phyloP scores from a whole-genome alignment of 2,888 invertebrate genomes.

The Meteorus colon region DNA sequence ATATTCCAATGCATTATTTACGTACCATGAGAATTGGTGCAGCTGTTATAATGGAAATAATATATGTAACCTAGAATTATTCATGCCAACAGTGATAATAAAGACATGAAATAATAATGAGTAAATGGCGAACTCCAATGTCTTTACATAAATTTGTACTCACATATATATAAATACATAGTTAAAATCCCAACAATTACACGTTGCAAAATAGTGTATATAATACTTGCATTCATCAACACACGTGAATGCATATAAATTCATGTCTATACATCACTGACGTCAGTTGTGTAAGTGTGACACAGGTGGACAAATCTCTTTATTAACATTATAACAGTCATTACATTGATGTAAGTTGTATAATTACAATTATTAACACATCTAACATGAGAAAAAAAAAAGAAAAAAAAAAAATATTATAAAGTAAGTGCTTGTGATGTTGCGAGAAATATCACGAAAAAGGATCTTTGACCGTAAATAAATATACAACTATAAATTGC shows the following conservation, averaged over 20 bases:
- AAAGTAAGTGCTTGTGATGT: not conserved
- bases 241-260: not conserved
- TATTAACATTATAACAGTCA: slow-evolving; percentile 7
- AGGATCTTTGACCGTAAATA: not conserved
- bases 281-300: not conserved
- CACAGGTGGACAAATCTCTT: not conserved
- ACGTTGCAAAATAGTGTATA: not conserved
- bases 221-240: not conserved
- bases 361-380: slow-evolving; percentile 2
- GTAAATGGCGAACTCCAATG: not conserved
- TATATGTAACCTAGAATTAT: slow-evolving; percentile 9
- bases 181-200: not conserved
- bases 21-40: not conserved
- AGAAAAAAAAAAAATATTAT: not conserved
- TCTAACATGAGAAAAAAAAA: not conserved
- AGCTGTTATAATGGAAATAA: not conserved
- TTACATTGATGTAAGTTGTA: not conserved
- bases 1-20: not conserved
- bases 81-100: slow-evolving; percentile 3
- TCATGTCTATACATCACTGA: not conserved
- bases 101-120: slow-evolving; percentile 15
- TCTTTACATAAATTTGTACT: not conserved
- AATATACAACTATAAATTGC: slow-evolving; percentile 3
- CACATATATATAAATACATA: not conserved
- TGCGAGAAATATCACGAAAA: not conserved